These are phyloP conservation scores for Chaetura pelagica DNA, from an alignment of 2,113 vertebrate species.

Conservation along the genomic window DNA sequence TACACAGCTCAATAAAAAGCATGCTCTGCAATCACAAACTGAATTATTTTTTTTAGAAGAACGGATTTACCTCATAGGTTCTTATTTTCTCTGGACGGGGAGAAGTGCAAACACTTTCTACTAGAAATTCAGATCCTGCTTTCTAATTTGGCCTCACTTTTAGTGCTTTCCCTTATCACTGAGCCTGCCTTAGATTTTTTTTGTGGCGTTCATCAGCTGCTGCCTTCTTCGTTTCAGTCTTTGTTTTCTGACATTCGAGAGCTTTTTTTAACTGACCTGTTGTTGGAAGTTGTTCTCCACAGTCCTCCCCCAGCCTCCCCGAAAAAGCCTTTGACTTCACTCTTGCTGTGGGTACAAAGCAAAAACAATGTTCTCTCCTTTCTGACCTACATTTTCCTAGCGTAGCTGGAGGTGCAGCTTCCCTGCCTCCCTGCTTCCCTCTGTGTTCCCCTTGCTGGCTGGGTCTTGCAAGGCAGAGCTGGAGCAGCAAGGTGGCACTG, in stretches of 20 bases:
- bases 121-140: background rate
- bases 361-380: background rate
- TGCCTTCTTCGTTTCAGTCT: background rate
- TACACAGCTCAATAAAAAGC: background rate
- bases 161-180: background rate
- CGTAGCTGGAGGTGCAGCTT: background rate
- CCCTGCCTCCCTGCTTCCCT: background rate
- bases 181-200: background rate
- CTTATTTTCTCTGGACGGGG: background rate
- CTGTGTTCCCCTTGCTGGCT: background rate
- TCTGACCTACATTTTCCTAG: constrained; percentile 14
- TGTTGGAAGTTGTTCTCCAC: background rate
- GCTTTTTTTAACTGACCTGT: background rate
- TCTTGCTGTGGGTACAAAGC: background rate
- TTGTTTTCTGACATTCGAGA: background rate
- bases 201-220: background rate
- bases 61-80: background rate
- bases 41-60: background rate
- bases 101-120: background rate
- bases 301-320: background rate
- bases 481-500: background rate
- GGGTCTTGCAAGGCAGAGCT: background rate
- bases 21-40: background rate
- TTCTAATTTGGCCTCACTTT: background rate
- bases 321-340: background rate